Evolutionary conservation across 2,113 vertebrate species (phyloP).

Genomic region (Daubentonia madagascariensis): DNA sequence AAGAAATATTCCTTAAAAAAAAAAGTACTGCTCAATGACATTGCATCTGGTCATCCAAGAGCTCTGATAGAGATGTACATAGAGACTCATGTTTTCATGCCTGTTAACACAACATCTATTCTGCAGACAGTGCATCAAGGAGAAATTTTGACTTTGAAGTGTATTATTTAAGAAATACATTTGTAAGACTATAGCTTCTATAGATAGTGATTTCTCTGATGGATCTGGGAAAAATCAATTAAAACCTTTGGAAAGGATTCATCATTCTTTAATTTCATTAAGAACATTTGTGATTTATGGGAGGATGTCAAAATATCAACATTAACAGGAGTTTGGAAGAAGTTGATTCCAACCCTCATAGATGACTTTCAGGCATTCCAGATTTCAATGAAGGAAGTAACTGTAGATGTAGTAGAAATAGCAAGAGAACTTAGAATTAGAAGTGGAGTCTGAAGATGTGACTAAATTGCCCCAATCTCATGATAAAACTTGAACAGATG

Average conservation of each 20-base stretch:
- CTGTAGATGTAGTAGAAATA: neutral
- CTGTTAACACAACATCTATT: neutral
- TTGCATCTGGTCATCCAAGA: neutral
- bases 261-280: neutral
- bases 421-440: neutral
- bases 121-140: neutral
- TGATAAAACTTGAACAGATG: neutral
- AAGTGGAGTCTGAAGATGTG: neutral
- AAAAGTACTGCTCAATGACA: too few relatives aligned
- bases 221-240: neutral
- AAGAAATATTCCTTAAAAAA: too few relatives aligned
- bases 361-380: neutral
- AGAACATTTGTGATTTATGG: neutral
- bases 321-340: neutral
- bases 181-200: neutral
- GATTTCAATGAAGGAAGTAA: neutral
- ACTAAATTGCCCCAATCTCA: neutral
- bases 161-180: neutral
- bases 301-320: neutral
- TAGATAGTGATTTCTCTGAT: neutral
- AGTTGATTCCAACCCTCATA: neutral
- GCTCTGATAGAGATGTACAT: neutral
- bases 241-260: neutral
- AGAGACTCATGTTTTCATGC: neutral
- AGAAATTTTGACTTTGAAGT: neutral